Evolutionary conservation across 2,113 vertebrate species (phyloP).

Genomic region (Pseudorectes ferrugineus): DNA sequence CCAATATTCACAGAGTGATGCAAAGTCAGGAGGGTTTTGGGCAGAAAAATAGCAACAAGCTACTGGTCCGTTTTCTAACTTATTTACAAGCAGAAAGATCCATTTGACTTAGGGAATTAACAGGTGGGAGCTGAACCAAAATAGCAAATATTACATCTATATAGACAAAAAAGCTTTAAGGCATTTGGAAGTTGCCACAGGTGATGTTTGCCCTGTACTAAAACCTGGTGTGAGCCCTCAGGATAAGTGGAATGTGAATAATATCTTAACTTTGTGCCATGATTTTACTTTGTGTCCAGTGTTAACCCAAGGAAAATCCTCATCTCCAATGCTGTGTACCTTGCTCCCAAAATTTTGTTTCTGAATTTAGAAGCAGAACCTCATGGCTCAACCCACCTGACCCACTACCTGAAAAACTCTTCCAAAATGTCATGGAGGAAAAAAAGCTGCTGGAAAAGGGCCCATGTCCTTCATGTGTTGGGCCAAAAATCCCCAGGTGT

Average conservation of each 20-base stretch:
- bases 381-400: background rate
- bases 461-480: fast-evolving
- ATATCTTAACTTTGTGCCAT: background rate
- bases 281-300: background rate
- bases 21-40: background rate
- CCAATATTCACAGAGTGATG: background rate
- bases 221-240: background rate
- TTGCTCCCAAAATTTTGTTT: background rate
- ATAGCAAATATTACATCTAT: background rate
- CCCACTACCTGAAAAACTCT: background rate
- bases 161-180: background rate
- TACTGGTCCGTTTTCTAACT: background rate
- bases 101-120: background rate
- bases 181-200: background rate
- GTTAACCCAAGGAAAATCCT: background rate
- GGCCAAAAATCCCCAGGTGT: background rate
- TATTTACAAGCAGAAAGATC: background rate
- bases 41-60: background rate
- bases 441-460: background rate
- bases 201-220: background rate
- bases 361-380: background rate
- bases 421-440: background rate
- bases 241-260: background rate
- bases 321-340: background rate
- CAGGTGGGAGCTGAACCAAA: background rate